Evolutionary conservation across 2,888 invertebrate genomes (phyloP).

Genomic region (Nomada lathburiana): DNA sequence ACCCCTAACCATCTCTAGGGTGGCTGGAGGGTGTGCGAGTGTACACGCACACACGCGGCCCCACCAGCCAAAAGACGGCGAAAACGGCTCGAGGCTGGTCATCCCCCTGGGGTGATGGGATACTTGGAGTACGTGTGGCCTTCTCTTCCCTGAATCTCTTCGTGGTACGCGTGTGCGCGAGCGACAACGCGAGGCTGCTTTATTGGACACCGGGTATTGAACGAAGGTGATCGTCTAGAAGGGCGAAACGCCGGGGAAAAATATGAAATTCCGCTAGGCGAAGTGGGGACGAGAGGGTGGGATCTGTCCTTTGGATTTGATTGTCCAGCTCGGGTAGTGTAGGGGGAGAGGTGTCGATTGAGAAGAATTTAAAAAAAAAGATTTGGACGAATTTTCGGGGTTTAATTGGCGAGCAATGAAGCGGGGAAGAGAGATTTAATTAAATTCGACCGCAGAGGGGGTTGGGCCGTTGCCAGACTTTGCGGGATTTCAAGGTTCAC

Average conservation of each 20-base stretch:
- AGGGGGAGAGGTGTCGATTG: conserved; percentile 1
- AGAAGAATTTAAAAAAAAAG: not conserved
- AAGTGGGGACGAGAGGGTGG: no score
- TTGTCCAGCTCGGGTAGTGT: no score
- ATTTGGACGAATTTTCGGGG: no score
- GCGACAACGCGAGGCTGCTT: conserved; percentile 59
- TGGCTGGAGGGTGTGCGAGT: conserved; percentile 31
- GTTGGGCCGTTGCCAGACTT: no score
- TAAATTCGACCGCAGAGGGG: no score
- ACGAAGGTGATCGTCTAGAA: conserved; percentile 77
- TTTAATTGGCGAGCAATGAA: no score
- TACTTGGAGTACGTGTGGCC: conserved; percentile 53
- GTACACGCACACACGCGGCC: conserved; percentile 56
- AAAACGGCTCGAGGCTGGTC: conserved; percentile 77
- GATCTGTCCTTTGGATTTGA: no score
- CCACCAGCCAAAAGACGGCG: conserved; percentile 80
- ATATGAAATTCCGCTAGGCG: conserved; percentile 64
- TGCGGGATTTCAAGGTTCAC: not conserved
- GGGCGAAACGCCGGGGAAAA: conserved; percentile 61
- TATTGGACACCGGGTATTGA: conserved; percentile 78
- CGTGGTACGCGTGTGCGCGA: conserved; percentile 14
- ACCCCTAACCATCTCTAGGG: conserved; percentile 77
- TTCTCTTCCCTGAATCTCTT: conserved; percentile 27
- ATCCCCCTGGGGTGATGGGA: conserved; percentile 61
- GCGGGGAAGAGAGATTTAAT: no score